Percentiles rank a stretch among this genome's conserved stretches.
Conservation (phyloP, 1,140 invertebrate genomes). For the Sycobia sp. region DNA sequence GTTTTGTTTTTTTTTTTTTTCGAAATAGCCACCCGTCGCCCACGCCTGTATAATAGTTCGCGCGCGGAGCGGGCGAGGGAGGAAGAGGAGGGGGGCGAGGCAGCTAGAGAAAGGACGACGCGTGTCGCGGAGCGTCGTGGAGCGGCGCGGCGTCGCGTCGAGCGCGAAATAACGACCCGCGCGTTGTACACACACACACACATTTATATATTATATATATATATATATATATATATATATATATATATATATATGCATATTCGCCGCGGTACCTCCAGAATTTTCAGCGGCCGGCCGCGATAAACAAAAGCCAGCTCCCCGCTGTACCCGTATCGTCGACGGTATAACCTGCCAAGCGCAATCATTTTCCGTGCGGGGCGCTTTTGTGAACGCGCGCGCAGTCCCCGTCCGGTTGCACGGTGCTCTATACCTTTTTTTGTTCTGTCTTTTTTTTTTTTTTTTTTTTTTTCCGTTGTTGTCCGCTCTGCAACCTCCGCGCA, state of each 20-base stretch:
- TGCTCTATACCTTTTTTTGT: background rate
- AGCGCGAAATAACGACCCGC: slow-evolving; percentile 35
- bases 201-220: too few relatives aligned
- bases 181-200: too few relatives aligned
- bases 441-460: background rate
- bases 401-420: too few relatives aligned
- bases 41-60: slow-evolving; percentile 56
- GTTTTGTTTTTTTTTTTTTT: slow-evolving; percentile 59
- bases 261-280: slow-evolving; percentile 18
- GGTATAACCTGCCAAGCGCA: slow-evolving; percentile 28
- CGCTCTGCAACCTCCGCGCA: too few relatives aligned
- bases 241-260: too few relatives aligned
- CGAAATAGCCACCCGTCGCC: slow-evolving; percentile 56
- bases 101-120: background rate
- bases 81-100: background rate
- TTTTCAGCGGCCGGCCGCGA: slow-evolving; percentile 11
- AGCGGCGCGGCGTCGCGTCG: background rate
- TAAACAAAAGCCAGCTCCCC: slow-evolving; percentile 33
- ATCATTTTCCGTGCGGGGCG: slow-evolving; percentile 10
- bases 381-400: too few relatives aligned
- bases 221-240: too few relatives aligned
- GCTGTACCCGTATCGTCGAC: too few relatives aligned
- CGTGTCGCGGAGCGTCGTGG: slow-evolving; percentile 19
- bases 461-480: too few relatives aligned
- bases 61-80: slow-evolving; percentile 4